A percentile compares a stretch with the other conserved stretches of the same genome.
Evolutionary conservation across 2,113 vertebrate species (phyloP).

Genomic region (Thalassoma bifasciatum): DNA sequence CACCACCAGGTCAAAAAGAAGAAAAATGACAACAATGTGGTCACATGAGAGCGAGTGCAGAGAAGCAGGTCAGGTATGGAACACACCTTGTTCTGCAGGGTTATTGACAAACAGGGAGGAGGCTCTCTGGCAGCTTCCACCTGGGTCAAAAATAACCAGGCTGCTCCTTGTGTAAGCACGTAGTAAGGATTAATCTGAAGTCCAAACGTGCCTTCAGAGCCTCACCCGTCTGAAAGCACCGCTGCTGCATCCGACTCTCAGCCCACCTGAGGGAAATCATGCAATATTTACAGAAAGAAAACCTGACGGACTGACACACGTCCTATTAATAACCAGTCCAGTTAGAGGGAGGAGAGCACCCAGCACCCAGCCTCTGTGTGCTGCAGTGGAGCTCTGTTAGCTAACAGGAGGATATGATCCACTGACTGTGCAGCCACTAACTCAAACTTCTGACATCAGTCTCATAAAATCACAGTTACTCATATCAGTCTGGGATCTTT

Average conservation of each 20-base stretch:
- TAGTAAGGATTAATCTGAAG: constrained; percentile 12
- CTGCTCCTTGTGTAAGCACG: neutral
- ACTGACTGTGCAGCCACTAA: neutral
- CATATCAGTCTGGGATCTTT: neutral
- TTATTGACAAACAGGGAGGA: constrained; percentile 31
- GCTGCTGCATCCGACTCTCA: constrained; percentile 41
- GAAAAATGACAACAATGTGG: constrained; percentile 15
- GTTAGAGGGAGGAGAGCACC: constrained; percentile 32
- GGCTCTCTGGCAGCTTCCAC: constrained; percentile 2
- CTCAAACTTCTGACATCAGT: neutral
- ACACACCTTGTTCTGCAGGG: constrained; percentile 9
- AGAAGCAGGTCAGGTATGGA: neutral
- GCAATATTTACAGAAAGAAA: constrained; percentile 77
- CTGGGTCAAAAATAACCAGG: constrained; percentile 17
- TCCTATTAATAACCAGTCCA: constrained; percentile 66
- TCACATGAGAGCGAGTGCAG: neutral
- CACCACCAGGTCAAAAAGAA: neutral
- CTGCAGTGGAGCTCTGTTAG: constrained; percentile 1
- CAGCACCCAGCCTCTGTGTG: constrained; percentile 1
- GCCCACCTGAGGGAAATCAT: constrained; percentile 68
- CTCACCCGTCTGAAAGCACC: constrained; percentile 7
- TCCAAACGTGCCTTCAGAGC: neutral
- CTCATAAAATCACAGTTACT: neutral
- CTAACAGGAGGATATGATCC: neutral
- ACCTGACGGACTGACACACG: constrained; percentile 58